Conservation (phyloP, 1,140 invertebrate genomes). For the Propsilocerus akamusi region DNA sequence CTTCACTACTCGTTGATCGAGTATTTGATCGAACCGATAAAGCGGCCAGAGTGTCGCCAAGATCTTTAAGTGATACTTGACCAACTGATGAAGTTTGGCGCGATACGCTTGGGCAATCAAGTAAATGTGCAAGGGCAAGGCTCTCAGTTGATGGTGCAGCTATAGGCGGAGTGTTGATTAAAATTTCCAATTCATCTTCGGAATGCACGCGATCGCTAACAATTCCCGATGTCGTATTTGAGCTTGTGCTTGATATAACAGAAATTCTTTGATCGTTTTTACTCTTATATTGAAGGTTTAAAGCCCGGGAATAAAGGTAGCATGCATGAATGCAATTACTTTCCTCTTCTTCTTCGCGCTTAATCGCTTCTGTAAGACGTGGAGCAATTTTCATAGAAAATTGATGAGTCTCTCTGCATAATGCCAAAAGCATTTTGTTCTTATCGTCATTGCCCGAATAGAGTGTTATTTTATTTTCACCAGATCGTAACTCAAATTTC, state of each 20-base stretch:
- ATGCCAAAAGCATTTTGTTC: conserved; percentile 68
- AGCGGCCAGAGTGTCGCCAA: conserved; percentile 21
- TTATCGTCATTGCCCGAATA: conserved; percentile 83
- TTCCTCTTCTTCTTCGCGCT: conserved; percentile 56
- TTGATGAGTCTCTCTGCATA: conserved; percentile 84
- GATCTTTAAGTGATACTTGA: conserved; percentile 23
- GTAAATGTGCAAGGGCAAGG: conserved; percentile 45
- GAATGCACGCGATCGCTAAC: conserved; percentile 87
- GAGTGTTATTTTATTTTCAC: conserved; percentile 71
- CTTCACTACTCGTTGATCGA: conserved; percentile 10
- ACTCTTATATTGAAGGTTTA: conserved; percentile 36
- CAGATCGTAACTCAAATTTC: conserved; percentile 86
- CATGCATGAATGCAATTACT: conserved; percentile 32
- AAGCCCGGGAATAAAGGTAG: conserved; percentile 41
- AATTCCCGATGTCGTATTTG: conserved; percentile 87
- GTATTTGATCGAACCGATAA: conserved; percentile 12
- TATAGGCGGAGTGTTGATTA: conserved; percentile 44
- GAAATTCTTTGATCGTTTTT: conserved; percentile 69
- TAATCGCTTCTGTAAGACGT: conserved; percentile 55
- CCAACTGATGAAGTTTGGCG: conserved; percentile 29
- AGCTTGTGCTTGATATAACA: conserved; percentile 78
- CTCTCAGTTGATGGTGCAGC: conserved; percentile 51
- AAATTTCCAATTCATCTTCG: conserved; percentile 76
- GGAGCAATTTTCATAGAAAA: conserved; percentile 85
- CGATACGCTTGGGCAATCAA: conserved; percentile 35